Evolutionary conservation across 2,113 vertebrate genomes (phyloP), one percentile per base, ranked within the genome.

Genomic region (Melanerpes formicivorus): DNA sequence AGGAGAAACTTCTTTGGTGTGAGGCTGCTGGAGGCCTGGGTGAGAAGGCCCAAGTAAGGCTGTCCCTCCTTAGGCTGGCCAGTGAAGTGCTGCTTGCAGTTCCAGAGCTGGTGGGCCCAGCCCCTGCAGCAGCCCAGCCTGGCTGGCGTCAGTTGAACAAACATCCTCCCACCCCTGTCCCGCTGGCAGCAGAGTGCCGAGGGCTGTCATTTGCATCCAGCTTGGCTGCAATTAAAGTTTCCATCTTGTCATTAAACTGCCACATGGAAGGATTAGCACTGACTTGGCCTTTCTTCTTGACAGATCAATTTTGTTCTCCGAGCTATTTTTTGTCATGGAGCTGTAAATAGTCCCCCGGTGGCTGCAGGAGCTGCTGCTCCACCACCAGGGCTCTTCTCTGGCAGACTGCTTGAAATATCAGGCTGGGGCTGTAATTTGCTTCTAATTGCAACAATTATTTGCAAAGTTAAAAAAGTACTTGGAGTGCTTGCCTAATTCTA

Each of bases 381-480:
- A 42, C 42, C 84, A 55, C 91, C 13, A 7, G 21, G 76, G 54
- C 93, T 91, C 59, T 59, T 71, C 37, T 77, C 64, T 81, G 70
- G 89, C 87, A 95, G 90, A 56, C 74, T 82, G 18, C 84, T 95
- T 88, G 71, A 76, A 84, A 78, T 88, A 76, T 37, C n/a, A 84
- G 83, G 76, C 48, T 50, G 84, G 82, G 71, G 59, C 93, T 93
- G 64, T 87, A 87, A 91, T 95, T 95, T 88, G 54, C 88, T 92
- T 90, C 80, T 93, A 95, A 95, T 96, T 95, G 89, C 95, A 66
- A 76, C 95, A 80, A 80, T 96, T 96, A 95, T 87, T 95, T 82
- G 85, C 82, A 46, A 93, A 93, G 84, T 76, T 90, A 90, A 92
- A 91, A 95, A 93, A 88, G 84, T 87, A 88, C 93, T 95, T 84